Evolutionary conservation across 1,140 invertebrate genomes (phyloP).

Genomic region (Pachypeltis micranthus): DNA sequence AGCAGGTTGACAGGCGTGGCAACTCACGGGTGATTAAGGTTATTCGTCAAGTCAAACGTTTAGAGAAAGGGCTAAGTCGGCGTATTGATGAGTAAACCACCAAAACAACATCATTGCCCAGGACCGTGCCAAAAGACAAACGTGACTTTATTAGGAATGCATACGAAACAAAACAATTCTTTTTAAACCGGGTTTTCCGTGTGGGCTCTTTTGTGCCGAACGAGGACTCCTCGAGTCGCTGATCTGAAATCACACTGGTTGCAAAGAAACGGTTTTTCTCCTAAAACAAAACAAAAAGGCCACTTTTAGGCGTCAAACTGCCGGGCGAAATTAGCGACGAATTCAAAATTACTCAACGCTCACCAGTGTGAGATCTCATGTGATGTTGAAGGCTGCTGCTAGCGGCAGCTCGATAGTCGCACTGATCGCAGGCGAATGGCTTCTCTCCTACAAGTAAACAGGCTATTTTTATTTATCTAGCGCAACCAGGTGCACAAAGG

Average conservation of each 20-base stretch:
- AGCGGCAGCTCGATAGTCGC: slow-evolving; percentile 14
- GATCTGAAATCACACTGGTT: slow-evolving; percentile 30
- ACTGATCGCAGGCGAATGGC: slow-evolving; percentile 24
- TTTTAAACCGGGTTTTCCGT: too few relatives aligned
- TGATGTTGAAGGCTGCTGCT: slow-evolving; percentile 11
- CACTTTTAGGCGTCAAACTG: slow-evolving; percentile 48
- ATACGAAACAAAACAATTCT: too few relatives aligned
- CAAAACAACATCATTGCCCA: too few relatives aligned
- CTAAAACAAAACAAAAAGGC: too few relatives aligned
- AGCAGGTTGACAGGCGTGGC: too few relatives aligned
- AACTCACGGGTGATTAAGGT: too few relatives aligned
- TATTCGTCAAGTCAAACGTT: too few relatives aligned
- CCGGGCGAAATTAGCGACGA: slow-evolving; percentile 34
- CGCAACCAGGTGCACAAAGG: slow-evolving; percentile 15
- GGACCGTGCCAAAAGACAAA: too few relatives aligned
- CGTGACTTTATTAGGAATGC: too few relatives aligned
- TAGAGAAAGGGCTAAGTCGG: too few relatives aligned
- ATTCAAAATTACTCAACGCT: slow-evolving; percentile 42
- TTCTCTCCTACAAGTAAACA: slow-evolving; percentile 25
- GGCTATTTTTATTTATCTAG: too few relatives aligned
- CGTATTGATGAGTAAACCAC: too few relatives aligned
- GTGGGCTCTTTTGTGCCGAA: slow-evolving; percentile 23
- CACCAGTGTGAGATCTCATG: slow-evolving; percentile 39
- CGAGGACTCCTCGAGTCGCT: neutral
- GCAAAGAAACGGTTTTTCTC: slow-evolving; percentile 33